Evolutionary conservation across 2,888 invertebrate species (phyloP).

Genomic region (Dryobotodes eremita): DNA sequence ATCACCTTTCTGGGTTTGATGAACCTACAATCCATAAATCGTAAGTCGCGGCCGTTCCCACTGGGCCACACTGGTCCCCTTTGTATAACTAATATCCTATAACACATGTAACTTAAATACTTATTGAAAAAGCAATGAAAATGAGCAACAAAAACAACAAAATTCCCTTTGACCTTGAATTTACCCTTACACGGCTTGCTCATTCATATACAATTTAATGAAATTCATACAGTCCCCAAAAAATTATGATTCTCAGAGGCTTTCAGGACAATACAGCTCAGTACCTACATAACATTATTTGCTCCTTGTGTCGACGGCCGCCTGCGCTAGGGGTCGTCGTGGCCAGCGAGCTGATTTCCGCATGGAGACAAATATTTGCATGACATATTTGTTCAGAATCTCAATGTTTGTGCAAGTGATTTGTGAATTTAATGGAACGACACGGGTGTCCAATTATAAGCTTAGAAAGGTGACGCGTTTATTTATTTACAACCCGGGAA

Average conservation of each 20-base stretch:
- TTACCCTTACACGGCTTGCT: no score
- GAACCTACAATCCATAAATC: no score
- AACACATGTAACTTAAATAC: no score
- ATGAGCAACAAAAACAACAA: no score
- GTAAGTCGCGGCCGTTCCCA: no score
- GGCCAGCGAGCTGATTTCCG: conserved; percentile 33
- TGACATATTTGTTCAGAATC: conserved; percentile 32
- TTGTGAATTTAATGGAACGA: conserved; percentile 40
- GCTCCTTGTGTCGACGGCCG: conserved; percentile 11
- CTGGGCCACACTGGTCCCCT: no score
- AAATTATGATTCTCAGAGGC: background rate
- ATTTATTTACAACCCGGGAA: conserved; percentile 15
- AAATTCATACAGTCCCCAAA: background rate
- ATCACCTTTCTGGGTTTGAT: no score
- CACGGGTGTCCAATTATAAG: conserved; percentile 17
- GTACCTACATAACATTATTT: conserved; percentile 3
- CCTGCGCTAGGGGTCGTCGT: background rate
- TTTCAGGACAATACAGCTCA: background rate
- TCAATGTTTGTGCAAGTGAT: conserved; percentile 36
- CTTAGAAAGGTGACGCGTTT: conserved; percentile 3
- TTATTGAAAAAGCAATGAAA: no score
- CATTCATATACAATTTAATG: no score
- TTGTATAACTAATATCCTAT: no score
- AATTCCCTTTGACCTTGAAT: no score
- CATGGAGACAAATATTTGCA: conserved; percentile 39